These are phyloP conservation scores for Rachycentron canadum DNA, from an alignment of 2,797 vertebrate species.

Conservation along the genomic window DNA sequence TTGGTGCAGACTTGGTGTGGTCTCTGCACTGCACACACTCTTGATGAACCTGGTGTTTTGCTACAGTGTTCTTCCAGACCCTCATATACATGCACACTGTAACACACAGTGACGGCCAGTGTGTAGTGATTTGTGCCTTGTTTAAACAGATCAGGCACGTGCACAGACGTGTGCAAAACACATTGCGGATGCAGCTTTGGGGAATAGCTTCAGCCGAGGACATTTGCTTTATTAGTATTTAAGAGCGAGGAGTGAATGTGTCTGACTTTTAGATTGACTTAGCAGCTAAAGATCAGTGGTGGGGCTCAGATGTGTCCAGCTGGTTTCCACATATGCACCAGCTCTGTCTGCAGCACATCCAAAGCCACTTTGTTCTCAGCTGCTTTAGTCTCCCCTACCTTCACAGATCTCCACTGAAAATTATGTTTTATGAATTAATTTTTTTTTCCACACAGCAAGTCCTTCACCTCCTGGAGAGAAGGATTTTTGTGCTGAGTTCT, in stretches of 20 bases:
- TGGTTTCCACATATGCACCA: constrained; percentile 63
- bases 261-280: constrained; percentile 69
- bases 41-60: constrained; percentile 37
- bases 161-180: constrained; percentile 38
- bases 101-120: constrained; percentile 17
- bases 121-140: constrained; percentile 25
- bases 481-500: constrained; percentile 13
- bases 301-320: constrained; percentile 57
- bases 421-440: constrained; percentile 48
- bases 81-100: constrained; percentile 8
- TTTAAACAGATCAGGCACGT: constrained; percentile 43
- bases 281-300: constrained; percentile 48
- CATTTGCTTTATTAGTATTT: constrained; percentile 56
- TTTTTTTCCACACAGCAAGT: constrained; percentile 12
- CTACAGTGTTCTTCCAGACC: constrained; percentile 24
- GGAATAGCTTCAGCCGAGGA: constrained; percentile 41
- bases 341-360: constrained; percentile 27
- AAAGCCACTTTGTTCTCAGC: constrained; percentile 43
- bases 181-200: constrained; percentile 36
- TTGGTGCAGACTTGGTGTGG: constrained; percentile 60
- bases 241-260: constrained; percentile 37
- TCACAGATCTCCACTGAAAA: constrained; percentile 36
- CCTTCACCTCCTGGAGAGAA: constrained; percentile 40
- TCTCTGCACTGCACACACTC: constrained; percentile 46
- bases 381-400: constrained; percentile 18